Evolutionary conservation across 2,888 invertebrate genomes (phyloP).

Genomic region (Hypercompe scribonia): DNA sequence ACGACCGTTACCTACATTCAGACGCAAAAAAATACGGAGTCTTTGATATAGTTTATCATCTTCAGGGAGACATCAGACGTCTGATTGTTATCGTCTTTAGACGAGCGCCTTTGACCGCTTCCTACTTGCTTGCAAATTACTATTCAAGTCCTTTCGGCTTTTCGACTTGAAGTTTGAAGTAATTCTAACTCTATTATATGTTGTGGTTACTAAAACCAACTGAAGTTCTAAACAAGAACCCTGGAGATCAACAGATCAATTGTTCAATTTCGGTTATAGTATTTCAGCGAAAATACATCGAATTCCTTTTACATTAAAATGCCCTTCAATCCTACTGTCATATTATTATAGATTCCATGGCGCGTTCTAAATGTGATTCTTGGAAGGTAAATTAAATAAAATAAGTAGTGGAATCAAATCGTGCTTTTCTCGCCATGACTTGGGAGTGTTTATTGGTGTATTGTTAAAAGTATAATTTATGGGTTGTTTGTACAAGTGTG

Average conservation of each 20-base stretch:
- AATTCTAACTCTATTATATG: not conserved
- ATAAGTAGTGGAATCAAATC: constrained; percentile 20
- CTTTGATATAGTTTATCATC: constrained; percentile 46
- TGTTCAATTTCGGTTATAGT: constrained; percentile 31
- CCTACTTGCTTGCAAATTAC: not conserved
- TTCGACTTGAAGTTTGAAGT: not conserved
- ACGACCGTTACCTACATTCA: constrained; percentile 71
- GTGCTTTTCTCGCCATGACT: constrained; percentile 4
- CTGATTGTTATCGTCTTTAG: constrained; percentile 31
- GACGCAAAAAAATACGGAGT: constrained; percentile 56
- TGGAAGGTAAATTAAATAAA: constrained; percentile 22
- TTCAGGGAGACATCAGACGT: constrained; percentile 36
- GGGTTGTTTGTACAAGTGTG: constrained; percentile 16
- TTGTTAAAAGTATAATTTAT: constrained; percentile 11
- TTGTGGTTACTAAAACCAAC: not conserved
- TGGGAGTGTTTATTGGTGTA: constrained; percentile 5
- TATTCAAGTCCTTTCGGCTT: not conserved
- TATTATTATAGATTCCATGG: constrained; percentile 33
- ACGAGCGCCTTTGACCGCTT: not conserved
- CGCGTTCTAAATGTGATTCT: constrained; percentile 37
- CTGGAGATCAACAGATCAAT: constrained; percentile 18
- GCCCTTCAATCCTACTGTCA: constrained; percentile 10
- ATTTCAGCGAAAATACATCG: constrained; percentile 27
- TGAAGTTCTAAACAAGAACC: constrained; percentile 21
- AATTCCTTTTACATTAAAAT: constrained; percentile 27